These are phyloP conservation scores for Leptinotarsa juncta DNA, from an alignment of 2,888 invertebrate species.

Conservation along the genomic window DNA sequence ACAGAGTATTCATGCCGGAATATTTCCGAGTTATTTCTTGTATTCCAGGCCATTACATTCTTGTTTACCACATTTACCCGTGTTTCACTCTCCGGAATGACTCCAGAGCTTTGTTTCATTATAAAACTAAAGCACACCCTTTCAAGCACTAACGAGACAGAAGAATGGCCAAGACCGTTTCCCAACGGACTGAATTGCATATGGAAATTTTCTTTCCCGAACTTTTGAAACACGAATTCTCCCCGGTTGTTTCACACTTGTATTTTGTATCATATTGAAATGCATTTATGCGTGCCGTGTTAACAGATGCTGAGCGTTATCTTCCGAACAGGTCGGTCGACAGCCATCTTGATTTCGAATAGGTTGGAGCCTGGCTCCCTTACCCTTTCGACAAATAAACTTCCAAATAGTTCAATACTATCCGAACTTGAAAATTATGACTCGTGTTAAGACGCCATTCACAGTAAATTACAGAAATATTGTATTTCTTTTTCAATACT, in stretches of 20 bases:
- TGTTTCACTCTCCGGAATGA: constrained; percentile 21
- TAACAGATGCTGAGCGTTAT: constrained; percentile 28
- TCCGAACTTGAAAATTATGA: constrained; percentile 19
- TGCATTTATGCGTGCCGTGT: constrained; percentile 32
- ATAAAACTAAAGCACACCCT: constrained; percentile 24
- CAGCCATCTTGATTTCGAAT: too few relatives aligned
- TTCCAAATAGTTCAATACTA: constrained; percentile 18
- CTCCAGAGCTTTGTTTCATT: constrained; percentile 18
- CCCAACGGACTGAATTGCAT: constrained; percentile 30
- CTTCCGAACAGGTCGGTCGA: constrained; percentile 3
- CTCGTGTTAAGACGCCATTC: background rate
- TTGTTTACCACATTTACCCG: constrained; percentile 24
- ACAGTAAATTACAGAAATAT: too few relatives aligned
- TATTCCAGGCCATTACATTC: constrained; percentile 17
- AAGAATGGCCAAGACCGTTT: constrained; percentile 17
- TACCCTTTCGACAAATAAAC: background rate
- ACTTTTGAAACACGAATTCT: constrained; percentile 30
- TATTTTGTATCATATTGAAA: constrained; percentile 27
- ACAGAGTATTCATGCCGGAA: background rate
- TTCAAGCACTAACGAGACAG: constrained; percentile 20
- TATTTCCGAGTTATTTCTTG: constrained; percentile 20
- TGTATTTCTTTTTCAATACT: too few relatives aligned
- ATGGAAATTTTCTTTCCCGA: constrained; percentile 31
- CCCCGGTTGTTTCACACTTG: constrained; percentile 28
- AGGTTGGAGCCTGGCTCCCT: too few relatives aligned